Conservation (phyloP, 2,113 vertebrate species). For the Aspidoscelis tigris region DNA sequence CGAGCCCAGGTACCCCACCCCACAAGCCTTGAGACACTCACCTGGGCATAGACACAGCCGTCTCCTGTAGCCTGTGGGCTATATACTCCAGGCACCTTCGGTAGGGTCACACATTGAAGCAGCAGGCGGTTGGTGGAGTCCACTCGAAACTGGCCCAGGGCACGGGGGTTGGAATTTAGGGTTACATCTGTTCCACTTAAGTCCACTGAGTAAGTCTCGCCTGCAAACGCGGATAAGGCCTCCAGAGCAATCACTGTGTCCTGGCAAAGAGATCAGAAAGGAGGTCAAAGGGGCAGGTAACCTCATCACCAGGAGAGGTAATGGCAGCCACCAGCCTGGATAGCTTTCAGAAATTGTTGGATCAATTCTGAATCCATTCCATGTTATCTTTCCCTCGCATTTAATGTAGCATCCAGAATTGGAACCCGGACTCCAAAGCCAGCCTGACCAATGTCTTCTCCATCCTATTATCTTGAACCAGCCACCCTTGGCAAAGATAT, state of each 20-base stretch:
- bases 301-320: too few species aligned
- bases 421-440: too few species aligned
- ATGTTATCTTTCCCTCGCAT: too few species aligned
- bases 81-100: slow-evolving; percentile 74
- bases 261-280: slow-evolving; percentile 46
- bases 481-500: too few species aligned
- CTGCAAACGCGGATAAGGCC: slow-evolving; percentile 70
- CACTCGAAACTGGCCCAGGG: slow-evolving; percentile 76
- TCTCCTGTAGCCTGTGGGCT: slow-evolving; percentile 64
- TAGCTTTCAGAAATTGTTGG: too few species aligned
- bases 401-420: too few species aligned
- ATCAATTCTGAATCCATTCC: too few species aligned
- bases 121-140: slow-evolving; percentile 81
- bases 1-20: too few species aligned
- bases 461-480: too few species aligned
- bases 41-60: slow-evolving; percentile 79
- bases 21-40: slow-evolving; percentile 54
- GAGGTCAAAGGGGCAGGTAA: not conserved
- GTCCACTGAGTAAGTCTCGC: slow-evolving; percentile 58
- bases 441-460: too few species aligned
- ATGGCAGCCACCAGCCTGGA: too few species aligned
- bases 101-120: slow-evolving; percentile 78
- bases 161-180: slow-evolving; percentile 53
- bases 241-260: slow-evolving; percentile 80
- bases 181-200: slow-evolving; percentile 51